Base-by-base conservation (phyloP, 2,113 vertebrate genomes). In the Turnix velox region DNA sequence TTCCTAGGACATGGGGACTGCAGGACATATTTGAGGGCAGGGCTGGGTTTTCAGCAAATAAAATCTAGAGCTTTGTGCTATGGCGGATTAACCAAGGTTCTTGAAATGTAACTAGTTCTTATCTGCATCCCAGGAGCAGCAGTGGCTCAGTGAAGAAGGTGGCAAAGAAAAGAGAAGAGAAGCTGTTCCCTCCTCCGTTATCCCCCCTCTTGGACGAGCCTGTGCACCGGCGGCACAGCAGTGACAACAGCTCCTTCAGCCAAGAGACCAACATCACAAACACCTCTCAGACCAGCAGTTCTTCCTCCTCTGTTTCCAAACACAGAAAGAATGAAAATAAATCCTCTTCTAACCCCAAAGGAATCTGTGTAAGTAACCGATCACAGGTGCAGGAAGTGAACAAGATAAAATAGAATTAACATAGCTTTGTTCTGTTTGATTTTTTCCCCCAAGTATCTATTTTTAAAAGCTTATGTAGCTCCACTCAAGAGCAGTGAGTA, bases 191-290 rank as follows among this genome's bases (percentile, higher is more conserved):
- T 20, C 99, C 99, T 46, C 98, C 99, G 0, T 92, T 99, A 89
- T 99, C 99, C 8, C 99, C 99, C 0, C 97, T 99, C 78, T 96
- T 98, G 8, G 98, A 99, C 0, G 99, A 99, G 12, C 97, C 98
- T 2, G 95, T 97, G 22, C 97, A 95, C 14, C 98, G 98, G 49
- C 97, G 98, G 77, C 97, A 97, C 51, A 87, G 93, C 95, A 97
- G 97, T 31, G 98, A 98, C 87, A 97, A 84, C 90, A 95, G 93
- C 86, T 97, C 98, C 85, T 97, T 99, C 87, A 88, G 90, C 96
- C 98, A 98, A 95, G 99, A 99, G 84, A 96, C 95, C 91, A 80
- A 39, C 66, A 82, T 54, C 90, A 90, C 92, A 25, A 97, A 76
- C 66, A 84, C 73, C 46, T 48, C 94, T 24, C 91, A 96, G 75